A percentile compares a stretch with the other conserved stretches of the same genome.
Evolutionary conservation across 2,888 invertebrate species (phyloP).

Genomic region (Heteropelma amictum): DNA sequence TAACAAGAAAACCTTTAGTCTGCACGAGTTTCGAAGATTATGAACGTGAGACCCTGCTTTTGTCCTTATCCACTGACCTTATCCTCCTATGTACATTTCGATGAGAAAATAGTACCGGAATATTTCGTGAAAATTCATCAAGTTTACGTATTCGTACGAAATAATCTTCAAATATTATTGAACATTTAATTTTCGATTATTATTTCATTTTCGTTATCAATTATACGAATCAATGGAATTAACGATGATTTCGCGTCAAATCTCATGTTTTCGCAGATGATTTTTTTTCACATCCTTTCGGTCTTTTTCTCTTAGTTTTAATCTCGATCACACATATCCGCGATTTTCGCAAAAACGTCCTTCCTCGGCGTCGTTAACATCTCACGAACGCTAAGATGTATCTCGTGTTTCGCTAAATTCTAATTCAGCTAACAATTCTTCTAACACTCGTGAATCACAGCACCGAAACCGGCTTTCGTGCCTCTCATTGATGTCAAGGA

Average conservation of each 20-base stretch:
- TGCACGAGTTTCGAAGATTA: slow-evolving; percentile 67
- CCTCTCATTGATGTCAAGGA: slow-evolving; percentile 69
- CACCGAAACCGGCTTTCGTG: slow-evolving; percentile 74
- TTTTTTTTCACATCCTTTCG: not conserved
- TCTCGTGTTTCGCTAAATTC: slow-evolving; percentile 3
- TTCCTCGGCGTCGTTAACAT: slow-evolving; percentile 4
- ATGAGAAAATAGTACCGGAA: not conserved
- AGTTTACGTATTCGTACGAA: not conserved
- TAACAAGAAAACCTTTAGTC: slow-evolving; percentile 57
- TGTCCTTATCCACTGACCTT: slow-evolving; percentile 47
- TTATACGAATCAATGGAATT: no score
- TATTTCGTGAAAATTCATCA: not conserved
- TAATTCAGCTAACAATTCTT: slow-evolving; percentile 46
- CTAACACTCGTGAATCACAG: slow-evolving; percentile 64
- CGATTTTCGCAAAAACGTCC: not conserved
- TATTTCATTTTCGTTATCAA: not conserved
- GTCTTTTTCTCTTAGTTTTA: not conserved
- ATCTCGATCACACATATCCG: not conserved
- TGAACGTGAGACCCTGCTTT: slow-evolving; percentile 68
- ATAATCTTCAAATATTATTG: not conserved
- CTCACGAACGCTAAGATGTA: slow-evolving; percentile 17
- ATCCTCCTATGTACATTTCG: not conserved
- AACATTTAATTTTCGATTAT: no score
- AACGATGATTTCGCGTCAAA: no score
- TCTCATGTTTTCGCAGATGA: not conserved